These are phyloP conservation scores for Callocephalon fimbriatum DNA, from an alignment of 2,113 vertebrate genomes.

Conservation along the genomic window DNA sequence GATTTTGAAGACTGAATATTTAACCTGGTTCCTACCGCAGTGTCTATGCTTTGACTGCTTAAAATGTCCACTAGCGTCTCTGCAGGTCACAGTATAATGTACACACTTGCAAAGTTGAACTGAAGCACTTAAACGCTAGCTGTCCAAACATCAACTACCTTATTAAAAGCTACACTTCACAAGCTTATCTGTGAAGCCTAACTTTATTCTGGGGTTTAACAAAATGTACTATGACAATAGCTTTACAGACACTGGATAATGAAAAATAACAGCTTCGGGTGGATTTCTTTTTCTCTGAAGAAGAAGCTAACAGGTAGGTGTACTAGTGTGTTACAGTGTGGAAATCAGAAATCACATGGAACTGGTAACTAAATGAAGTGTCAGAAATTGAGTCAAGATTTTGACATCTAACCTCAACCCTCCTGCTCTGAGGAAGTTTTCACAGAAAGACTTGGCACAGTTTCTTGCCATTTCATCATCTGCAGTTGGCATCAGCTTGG, in stretches of 20 bases:
- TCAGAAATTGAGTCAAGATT: not conserved
- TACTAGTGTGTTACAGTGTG: not conserved
- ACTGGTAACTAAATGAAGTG: not conserved
- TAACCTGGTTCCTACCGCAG: not conserved
- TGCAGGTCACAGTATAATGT: not conserved
- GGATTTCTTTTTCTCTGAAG: not conserved
- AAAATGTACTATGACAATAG: not conserved
- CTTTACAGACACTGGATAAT: not conserved
- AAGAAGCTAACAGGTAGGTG: not conserved
- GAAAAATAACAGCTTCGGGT: not conserved
- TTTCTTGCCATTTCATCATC: constrained; percentile 99
- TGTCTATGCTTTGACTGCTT: not conserved
- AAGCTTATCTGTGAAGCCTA: not conserved
- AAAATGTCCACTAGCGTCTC: not conserved
- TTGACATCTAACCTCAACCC: constrained; percentile 88
- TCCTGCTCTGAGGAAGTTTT: constrained; percentile 97
- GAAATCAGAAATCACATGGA: not conserved
- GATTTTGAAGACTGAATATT: not conserved
- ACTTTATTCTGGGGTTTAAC: not conserved
- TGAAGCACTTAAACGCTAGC: not conserved
- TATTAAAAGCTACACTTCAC: not conserved
- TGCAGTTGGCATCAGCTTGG: constrained; percentile 98
- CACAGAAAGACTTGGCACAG: constrained; percentile 98
- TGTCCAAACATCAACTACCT: not conserved
- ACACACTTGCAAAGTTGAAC: not conserved